A percentile compares a stretch with the other conserved stretches of the same genome.
Evolutionary conservation across 2,888 invertebrate species (phyloP).

Genomic region (Ischnus inquisitorius): DNA sequence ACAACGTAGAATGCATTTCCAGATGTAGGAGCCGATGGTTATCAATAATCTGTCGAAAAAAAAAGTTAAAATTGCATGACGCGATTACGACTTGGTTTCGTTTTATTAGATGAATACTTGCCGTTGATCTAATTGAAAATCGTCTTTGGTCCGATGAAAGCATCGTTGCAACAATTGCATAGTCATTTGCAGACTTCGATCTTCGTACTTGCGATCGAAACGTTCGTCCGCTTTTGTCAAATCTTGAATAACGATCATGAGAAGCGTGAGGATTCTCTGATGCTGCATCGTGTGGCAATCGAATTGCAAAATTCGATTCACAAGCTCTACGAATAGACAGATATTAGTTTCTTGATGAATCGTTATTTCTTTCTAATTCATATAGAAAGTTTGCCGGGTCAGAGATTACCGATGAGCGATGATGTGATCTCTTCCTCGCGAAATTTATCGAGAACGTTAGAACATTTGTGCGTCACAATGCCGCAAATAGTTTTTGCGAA

Average conservation of each 20-base stretch:
- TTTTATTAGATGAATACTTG: constrained; percentile 55
- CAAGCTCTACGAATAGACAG: constrained; percentile 70
- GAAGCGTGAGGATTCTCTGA: constrained; percentile 78
- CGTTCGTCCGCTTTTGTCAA: constrained; percentile 68
- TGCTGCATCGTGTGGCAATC: constrained; percentile 71
- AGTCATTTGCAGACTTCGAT: constrained; percentile 70
- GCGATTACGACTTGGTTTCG: too few species aligned
- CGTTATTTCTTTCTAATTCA: background rate
- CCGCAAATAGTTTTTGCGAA: constrained; percentile 74
- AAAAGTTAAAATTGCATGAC: too few species aligned
- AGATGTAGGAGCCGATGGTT: constrained; percentile 83
- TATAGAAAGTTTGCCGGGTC: background rate
- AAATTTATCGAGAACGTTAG: constrained; percentile 71
- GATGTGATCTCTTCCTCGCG: constrained; percentile 67
- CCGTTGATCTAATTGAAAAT: constrained; percentile 81
- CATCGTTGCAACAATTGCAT: constrained; percentile 74
- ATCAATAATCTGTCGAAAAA: constrained; percentile 80
- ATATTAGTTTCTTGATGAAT: background rate
- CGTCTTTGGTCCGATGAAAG: constrained; percentile 72
- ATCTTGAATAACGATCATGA: constrained; percentile 75
- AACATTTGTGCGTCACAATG: constrained; percentile 67
- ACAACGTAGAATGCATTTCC: constrained; percentile 82
- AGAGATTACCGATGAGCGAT: constrained; percentile 73
- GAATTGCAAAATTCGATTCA: constrained; percentile 69
- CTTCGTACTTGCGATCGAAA: constrained; percentile 63